phyloP scores from a whole-genome alignment of 2,113 vertebrate genomes.

The Oncorhynchus clarkii region DNA sequence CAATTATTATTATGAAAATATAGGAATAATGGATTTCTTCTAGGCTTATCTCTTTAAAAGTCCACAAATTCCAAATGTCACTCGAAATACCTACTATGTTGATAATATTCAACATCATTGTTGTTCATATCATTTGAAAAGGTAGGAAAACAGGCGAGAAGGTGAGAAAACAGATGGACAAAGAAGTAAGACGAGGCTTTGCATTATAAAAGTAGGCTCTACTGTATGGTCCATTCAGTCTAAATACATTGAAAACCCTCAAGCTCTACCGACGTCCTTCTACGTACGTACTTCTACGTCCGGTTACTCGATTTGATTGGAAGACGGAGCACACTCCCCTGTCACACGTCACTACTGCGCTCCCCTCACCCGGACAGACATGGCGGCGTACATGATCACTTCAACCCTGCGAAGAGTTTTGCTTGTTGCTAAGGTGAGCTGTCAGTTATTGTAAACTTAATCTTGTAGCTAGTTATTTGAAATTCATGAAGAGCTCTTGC shows the following conservation, averaged over 20 bases:
- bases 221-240: no score
- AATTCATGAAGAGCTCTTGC: not conserved
- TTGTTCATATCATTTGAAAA: no score
- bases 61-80: no score
- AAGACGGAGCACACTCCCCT: conserved; percentile 2
- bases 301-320: not conserved
- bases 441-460: not conserved
- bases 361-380: conserved; percentile 44
- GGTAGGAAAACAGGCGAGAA: no score
- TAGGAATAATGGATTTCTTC: no score
- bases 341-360: conserved; percentile 26
- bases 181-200: no score
- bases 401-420: conserved; percentile 56
- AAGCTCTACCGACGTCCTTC: not conserved
- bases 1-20: no score
- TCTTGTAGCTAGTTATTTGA: not conserved
- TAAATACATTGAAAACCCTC: not conserved
- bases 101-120: no score
- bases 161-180: no score
- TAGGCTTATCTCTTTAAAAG: no score
- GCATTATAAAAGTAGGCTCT: no score
- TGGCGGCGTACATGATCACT: conserved; percentile 67
- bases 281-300: not conserved
- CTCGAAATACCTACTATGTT: no score
- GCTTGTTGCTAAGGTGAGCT: conserved; percentile 71